Percentiles rank a stretch among this genome's conserved stretches.
These are phyloP conservation scores for Molossus alvarezi DNA, from an alignment of 2,797 vertebrate species.

Conservation along the genomic window DNA sequence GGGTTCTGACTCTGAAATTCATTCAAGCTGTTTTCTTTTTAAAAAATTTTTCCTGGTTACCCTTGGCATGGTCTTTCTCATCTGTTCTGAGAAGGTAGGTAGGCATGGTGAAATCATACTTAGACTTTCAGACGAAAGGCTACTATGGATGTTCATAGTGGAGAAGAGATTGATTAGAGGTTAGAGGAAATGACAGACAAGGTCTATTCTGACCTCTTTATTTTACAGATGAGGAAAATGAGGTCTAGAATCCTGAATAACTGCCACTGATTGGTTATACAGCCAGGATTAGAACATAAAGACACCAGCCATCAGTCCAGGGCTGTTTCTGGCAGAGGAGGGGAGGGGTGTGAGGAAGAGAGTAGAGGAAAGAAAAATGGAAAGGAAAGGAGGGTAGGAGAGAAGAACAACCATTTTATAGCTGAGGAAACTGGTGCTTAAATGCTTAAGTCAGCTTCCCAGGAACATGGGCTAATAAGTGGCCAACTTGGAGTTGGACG, in stretches of 20 bases:
- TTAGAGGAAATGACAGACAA: neutral
- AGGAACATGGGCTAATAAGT: neutral
- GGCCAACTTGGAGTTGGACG: neutral
- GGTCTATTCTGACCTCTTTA: neutral
- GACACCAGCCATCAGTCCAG: neutral
- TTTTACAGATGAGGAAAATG: neutral
- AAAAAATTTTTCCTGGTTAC: no score
- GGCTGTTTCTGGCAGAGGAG: neutral
- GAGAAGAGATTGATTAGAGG: neutral
- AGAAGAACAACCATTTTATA: neutral
- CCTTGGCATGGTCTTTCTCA: neutral
- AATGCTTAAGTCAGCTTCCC: neutral
- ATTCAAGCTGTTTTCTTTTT: neutral
- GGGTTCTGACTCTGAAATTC: neutral
- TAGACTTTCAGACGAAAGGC: neutral
- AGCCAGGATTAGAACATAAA: neutral
- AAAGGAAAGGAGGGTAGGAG: neutral
- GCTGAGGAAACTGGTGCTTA: neutral
- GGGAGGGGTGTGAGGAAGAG: neutral
- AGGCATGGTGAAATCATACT: neutral
- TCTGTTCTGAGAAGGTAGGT: neutral
- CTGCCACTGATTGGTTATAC: neutral
- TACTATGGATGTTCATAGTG: neutral
- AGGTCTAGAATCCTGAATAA: neutral
- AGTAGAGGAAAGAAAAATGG: neutral